These are phyloP conservation scores for Asarcornis scutulata DNA, from an alignment of 2,113 vertebrate species.

Conservation along the genomic window DNA sequence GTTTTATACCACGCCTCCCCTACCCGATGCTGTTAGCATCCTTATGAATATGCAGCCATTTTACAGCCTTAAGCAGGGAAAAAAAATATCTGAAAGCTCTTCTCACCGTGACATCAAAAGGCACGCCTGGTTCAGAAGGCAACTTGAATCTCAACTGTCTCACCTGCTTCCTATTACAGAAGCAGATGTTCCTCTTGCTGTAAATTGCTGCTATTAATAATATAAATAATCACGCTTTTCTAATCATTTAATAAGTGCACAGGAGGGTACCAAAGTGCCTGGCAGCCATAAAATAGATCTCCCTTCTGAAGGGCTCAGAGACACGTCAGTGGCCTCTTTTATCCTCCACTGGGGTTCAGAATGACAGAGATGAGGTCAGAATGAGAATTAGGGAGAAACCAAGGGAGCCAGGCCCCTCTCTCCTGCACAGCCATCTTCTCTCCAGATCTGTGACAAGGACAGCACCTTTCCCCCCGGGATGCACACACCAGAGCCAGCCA, in stretches of 20 bases:
- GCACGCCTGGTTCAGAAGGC: not conserved
- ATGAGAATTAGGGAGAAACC: not conserved
- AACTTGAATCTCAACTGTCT: not conserved
- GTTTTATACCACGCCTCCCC: not conserved
- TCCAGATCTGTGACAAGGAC: not conserved
- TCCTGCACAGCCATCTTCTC: not conserved
- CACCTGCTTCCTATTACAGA: slow-evolving; percentile 51
- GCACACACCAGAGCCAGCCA: accelerated
- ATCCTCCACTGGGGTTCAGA: not conserved
- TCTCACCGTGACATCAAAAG: not conserved
- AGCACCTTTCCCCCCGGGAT: not conserved
- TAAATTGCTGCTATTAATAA: slow-evolving; percentile 55
- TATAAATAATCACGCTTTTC: slow-evolving; percentile 43
- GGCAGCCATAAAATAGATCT: not conserved
- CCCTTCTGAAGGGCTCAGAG: not conserved
- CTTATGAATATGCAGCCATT: not conserved
- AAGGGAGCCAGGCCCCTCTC: not conserved
- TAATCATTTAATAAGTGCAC: slow-evolving; percentile 48
- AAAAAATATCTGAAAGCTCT: not conserved
- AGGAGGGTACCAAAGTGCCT: slow-evolving; percentile 19
- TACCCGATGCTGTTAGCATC: not conserved
- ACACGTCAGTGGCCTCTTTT: not conserved
- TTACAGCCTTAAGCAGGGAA: not conserved
- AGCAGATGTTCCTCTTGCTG: slow-evolving; percentile 26
- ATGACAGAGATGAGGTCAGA: not conserved